Conservation (phyloP, 2,113 vertebrate genomes). For the Rhegmatorhina hoffmannsi region DNA sequence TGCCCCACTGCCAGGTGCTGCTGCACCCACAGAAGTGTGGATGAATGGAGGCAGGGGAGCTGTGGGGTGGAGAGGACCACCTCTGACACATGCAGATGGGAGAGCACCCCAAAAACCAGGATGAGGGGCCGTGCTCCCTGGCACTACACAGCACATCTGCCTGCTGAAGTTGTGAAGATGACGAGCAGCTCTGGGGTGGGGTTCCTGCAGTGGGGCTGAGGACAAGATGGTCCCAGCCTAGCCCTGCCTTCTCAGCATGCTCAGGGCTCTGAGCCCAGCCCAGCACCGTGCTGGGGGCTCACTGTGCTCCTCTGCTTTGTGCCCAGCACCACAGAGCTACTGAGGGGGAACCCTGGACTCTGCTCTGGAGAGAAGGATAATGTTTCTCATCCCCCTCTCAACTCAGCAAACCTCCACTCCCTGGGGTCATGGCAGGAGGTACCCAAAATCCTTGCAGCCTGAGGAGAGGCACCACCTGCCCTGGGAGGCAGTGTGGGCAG, state of each 20-base stretch:
- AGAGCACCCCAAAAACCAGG: fast-evolving
- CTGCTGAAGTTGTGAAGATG: not conserved
- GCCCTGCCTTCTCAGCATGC: not conserved
- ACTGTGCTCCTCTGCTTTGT: not conserved
- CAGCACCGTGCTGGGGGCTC: not conserved
- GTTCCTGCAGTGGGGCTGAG: not conserved
- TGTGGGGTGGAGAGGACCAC: not conserved
- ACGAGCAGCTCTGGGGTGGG: not conserved
- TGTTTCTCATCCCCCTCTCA: not conserved
- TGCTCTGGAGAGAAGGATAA: not conserved
- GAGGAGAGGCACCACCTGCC: not conserved
- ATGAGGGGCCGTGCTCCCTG: not conserved
- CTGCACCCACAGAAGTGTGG: not conserved
- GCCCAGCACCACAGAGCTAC: not conserved
- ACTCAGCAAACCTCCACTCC: fast-evolving
- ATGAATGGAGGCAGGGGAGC: fast-evolving
- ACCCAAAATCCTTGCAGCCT: not conserved
- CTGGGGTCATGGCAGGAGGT: not conserved
- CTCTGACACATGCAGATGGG: fast-evolving
- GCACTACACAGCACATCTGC: not conserved
- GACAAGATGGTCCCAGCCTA: not conserved
- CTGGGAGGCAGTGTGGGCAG: not conserved
- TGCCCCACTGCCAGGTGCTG: not conserved
- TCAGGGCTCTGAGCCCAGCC: not conserved
- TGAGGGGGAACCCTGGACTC: not conserved